These are phyloP conservation scores for Formica exsecta DNA, from an alignment of 1,140 invertebrate genomes.

Conservation along the genomic window DNA sequence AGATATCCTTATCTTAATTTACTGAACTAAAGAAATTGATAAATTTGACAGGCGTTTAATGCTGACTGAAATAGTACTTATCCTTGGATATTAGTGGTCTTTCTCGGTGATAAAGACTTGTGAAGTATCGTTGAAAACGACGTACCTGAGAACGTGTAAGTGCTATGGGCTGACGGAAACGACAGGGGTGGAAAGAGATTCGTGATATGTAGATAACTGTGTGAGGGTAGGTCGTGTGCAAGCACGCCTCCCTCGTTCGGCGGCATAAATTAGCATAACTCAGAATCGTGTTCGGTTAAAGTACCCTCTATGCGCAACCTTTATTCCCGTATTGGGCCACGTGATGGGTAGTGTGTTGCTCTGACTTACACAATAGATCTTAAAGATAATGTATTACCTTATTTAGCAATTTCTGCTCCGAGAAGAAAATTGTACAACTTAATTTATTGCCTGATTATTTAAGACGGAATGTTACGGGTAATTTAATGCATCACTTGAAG, in stretches of 20 bases:
- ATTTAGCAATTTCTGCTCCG: constrained; percentile 18
- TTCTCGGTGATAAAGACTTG: constrained; percentile 18
- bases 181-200: constrained; percentile 45
- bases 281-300: constrained; percentile 62
- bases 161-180: constrained; percentile 46
- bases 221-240: constrained; percentile 62
- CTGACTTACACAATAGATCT: constrained; percentile 50
- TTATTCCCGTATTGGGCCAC: constrained; percentile 37
- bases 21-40: neutral
- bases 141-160: constrained; percentile 52
- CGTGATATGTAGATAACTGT: constrained; percentile 49
- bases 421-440: constrained; percentile 24
- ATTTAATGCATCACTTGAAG: constrained; percentile 24
- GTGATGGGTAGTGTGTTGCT: constrained; percentile 30
- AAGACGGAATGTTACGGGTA: neutral
- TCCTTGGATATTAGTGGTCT: constrained; percentile 24
- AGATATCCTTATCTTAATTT: neutral
- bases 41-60: constrained; percentile 4
- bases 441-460: constrained; percentile 18
- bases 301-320: constrained; percentile 47
- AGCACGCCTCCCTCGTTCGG: constrained; percentile 69
- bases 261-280: constrained; percentile 80
- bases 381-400: constrained; percentile 22
- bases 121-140: constrained; percentile 39
- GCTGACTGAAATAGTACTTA: neutral